A percentile compares a stretch with the other conserved stretches of the same genome.
phyloP scores from a whole-genome alignment of 2,888 invertebrate genomes.

The Harmothoe impar region DNA sequence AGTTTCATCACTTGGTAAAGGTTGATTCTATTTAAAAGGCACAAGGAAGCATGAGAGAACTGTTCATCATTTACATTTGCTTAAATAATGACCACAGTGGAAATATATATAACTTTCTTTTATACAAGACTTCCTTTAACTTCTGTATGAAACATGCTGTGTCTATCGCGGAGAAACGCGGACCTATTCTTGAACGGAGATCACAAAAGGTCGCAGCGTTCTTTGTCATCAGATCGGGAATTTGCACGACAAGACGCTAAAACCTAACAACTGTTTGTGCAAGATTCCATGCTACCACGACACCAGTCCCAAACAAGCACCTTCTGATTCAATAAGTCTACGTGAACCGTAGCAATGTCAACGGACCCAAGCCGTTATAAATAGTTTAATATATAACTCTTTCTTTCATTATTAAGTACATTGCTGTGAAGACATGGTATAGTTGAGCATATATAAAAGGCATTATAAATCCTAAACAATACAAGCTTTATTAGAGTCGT shows the following conservation, averaged over 20 bases:
- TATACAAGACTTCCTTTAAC: background rate
- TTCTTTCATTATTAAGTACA: background rate
- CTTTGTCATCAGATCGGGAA: background rate
- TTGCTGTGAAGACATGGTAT: background rate
- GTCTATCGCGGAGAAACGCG: background rate
- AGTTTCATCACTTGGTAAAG: background rate
- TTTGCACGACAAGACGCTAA: no score
- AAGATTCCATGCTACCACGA: no score
- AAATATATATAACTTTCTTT: background rate
- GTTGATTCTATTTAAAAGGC: background rate
- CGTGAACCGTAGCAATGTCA: conserved; percentile 20
- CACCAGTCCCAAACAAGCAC: background rate
- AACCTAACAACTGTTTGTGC: no score
- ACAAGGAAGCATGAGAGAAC: background rate
- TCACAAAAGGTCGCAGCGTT: background rate
- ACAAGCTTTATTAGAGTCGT: conserved; percentile 50
- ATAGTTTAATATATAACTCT: background rate
- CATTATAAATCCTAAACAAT: background rate
- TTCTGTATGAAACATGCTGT: background rate
- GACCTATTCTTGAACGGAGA: background rate
- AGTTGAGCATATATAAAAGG: background rate
- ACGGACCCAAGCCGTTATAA: background rate
- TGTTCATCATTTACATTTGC: background rate
- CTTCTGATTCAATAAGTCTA: conserved; percentile 5
- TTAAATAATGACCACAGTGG: background rate